Evolutionary conservation across 1,140 invertebrate species (phyloP).

Genomic region (Drepana arcuata): DNA sequence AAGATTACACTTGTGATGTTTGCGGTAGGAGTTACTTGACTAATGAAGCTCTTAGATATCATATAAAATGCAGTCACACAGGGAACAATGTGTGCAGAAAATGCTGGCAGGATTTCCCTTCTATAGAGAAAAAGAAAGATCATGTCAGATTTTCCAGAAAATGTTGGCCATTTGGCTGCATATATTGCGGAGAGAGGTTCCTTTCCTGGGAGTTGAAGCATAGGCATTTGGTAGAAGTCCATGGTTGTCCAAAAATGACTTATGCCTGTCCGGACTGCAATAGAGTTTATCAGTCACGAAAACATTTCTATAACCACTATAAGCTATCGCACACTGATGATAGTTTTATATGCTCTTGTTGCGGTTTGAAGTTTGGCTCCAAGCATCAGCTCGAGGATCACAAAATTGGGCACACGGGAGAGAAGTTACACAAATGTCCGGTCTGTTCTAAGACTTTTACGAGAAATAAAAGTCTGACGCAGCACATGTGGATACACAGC

Average conservation of each 20-base stretch:
- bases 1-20: neutral
- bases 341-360: slow-evolving; percentile 35
- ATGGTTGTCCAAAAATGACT: slow-evolving; percentile 25
- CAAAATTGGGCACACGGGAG: slow-evolving; percentile 38
- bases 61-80: slow-evolving; percentile 41
- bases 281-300: slow-evolving; percentile 26
- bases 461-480: slow-evolving; percentile 64
- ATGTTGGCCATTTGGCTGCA: slow-evolving; percentile 45
- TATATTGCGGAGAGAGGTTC: slow-evolving; percentile 42
- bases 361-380: slow-evolving; percentile 37
- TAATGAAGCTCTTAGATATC: slow-evolving; percentile 42
- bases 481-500: slow-evolving; percentile 67
- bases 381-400: slow-evolving; percentile 41
- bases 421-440: slow-evolving; percentile 42
- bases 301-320: slow-evolving; percentile 42
- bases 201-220: slow-evolving; percentile 45
- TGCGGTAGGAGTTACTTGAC: slow-evolving; percentile 34
- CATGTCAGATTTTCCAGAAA: slow-evolving; percentile 32
- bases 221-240: slow-evolving; percentile 32
- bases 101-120: slow-evolving; percentile 44
- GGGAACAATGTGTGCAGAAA: slow-evolving; percentile 40
- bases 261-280: slow-evolving; percentile 46
- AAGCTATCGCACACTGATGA: slow-evolving; percentile 44
- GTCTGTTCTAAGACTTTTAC: slow-evolving; percentile 65
- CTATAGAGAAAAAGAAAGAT: slow-evolving; percentile 27